Base-by-base conservation (phyloP, 1,140 invertebrate species). In the Rhagoletis pomonella region DNA sequence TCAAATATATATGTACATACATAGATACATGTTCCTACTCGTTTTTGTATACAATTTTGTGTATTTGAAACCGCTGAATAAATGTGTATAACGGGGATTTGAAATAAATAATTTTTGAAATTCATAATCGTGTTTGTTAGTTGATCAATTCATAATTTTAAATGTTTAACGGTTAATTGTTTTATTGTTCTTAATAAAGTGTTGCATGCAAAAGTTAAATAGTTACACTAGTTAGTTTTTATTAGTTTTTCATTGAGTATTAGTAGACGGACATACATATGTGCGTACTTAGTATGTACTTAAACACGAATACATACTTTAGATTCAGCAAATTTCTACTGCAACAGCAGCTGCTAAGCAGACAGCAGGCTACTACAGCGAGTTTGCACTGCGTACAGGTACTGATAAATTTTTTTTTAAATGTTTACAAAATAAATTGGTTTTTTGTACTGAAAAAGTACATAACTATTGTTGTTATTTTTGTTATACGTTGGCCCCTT, bases 181-280 rank as follows among this genome's bases (percentile, higher is more conserved):
- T 42, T 19, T 55, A n/a, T 81, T 81, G 73, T 81, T 81, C 73
- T 81, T 55, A 81, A 81, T 81, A 81, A 81, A 81, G n/a, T 81
- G 47, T 81, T 81, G 29, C 50, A 29, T 81, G 9, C 73, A 81
- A 81, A 29, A 29, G 5, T 81, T 81, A 55, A 6, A 55, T 81
- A 19, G 69, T 29, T 29, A 29, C 29, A 7, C 5, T 55, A 3
- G 50, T 17, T 58, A 55, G 44, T 81, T 81, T 29, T 81, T 81
- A 55, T 29, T 50, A 14, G 39, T 14, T 0, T 65, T 9, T 6
- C 29, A 6, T 42, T 69, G 12, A 62, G 17, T 62, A 62, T 62
- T 12, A 17, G 14, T 44, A 47, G 67, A 1, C 29, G 29, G 29
- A 29, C 29, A 29, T 29, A 29, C 29, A 29, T 29, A 29, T 29